Conservation (phyloP, 2,797 vertebrate species). For the Anniella stebbinsi region DNA sequence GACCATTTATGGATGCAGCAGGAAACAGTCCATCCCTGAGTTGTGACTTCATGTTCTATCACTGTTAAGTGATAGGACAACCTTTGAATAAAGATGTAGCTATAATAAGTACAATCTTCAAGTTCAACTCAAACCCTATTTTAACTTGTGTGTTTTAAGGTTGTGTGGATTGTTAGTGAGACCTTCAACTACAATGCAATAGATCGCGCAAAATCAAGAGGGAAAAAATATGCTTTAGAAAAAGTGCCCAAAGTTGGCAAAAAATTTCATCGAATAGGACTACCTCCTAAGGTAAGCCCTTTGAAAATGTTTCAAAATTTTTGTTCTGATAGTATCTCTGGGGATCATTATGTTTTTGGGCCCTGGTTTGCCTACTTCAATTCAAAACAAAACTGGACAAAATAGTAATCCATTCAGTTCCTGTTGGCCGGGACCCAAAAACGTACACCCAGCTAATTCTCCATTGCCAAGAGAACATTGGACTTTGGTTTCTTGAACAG, state of each 20-base stretch:
- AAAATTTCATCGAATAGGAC: slow-evolving; percentile 95
- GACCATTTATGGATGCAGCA: background rate
- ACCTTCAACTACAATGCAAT: slow-evolving; percentile 97
- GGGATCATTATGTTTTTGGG: background rate
- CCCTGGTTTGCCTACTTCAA: background rate
- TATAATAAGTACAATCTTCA: background rate
- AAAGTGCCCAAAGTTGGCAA: slow-evolving; percentile 97
- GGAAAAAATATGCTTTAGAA: slow-evolving; percentile 96
- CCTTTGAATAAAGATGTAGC: background rate
- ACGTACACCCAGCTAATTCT: background rate
- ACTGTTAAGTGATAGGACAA: background rate
- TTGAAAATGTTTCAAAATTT: background rate
- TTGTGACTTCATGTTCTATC: background rate
- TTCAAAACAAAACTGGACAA: background rate
- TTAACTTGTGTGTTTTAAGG: slow-evolving; percentile 78
- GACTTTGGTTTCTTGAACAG: background rate
- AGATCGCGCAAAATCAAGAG: slow-evolving; percentile 95
- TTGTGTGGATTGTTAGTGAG: slow-evolving; percentile 94
- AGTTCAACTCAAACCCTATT: slow-evolving; percentile 19
- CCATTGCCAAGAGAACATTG: background rate
- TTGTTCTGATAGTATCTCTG: background rate
- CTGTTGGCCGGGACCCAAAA: background rate
- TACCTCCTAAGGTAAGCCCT: slow-evolving; percentile 93
- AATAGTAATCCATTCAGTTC: background rate
- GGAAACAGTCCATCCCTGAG: background rate